Evolutionary conservation across 2,888 invertebrate genomes (phyloP), one percentile per base, ranked within the genome.

Genomic region (Dusona sp.): DNA sequence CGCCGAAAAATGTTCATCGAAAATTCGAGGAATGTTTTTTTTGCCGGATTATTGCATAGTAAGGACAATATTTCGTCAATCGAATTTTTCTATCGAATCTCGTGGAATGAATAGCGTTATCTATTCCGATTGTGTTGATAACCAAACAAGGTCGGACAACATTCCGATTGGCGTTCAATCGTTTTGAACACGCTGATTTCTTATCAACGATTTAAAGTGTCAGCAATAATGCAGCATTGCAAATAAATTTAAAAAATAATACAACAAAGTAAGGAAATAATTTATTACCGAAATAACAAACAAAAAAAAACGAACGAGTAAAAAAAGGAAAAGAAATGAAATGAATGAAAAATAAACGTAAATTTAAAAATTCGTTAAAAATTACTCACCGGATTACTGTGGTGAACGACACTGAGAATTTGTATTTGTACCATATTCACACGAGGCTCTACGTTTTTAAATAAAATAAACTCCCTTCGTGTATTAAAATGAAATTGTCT

Each of bases 401-500:
- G 91, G 89, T 92, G 91, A 54, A 92, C 91, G 70, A 92, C 91
- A 86, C 90, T 91, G 89, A 91, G 91, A 74, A 92, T 90, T 90
- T 90, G 92, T 73, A 92, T 92, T 88, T 92, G 92, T 87, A 92
- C 92, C 92, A 92, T 92, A 87, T 90, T 86, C 74, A 42, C 77
- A 54, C 42, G 45, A 75, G 38, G 42, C 48, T 22, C 11, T 75
- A 67, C 45, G 33, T 67, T 68, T n/a, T n/a, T 22, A 42, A 29
- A 13, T 3, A 74, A 74, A 74, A 9, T 9, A 16, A 42, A 8
- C 22, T 11, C 16, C 16, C 19, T 48, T 29, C 19, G 42, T 45
- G 7, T 22, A 19, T 11, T n/a, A 33, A 33, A 45, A 22, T 22
- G 3, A 9, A 16, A 51, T 13, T 57, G 8, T 36, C 42, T n/a